Evolutionary conservation across 92 coral and sea anemone genomes (phyloP).

Genomic region (Paramuricea clavata): DNA sequence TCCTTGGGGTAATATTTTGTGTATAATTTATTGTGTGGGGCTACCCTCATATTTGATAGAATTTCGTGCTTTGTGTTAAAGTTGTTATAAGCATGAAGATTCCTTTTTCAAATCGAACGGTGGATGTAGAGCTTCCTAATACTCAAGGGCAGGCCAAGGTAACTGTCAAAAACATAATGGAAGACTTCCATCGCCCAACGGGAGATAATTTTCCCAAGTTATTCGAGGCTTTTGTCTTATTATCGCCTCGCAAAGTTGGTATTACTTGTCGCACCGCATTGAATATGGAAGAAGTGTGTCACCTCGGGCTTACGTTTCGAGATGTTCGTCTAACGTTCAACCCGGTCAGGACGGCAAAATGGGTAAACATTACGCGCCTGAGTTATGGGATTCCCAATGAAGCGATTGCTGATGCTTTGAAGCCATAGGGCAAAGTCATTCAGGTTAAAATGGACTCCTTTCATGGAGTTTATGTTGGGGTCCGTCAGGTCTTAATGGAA

Average conservation of each 20-base stretch:
- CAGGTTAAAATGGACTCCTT: too few relatives aligned
- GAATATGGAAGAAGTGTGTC: background rate
- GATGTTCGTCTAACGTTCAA: background rate
- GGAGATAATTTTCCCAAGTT: background rate
- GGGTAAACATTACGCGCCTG: background rate
- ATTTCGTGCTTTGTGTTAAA: too few relatives aligned
- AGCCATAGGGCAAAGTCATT: background rate
- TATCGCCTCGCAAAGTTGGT: background rate
- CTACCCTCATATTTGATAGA: too few relatives aligned
- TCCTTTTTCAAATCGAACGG: too few relatives aligned
- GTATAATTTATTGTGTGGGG: too few relatives aligned
- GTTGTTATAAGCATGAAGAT: too few relatives aligned
- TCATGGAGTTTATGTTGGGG: background rate
- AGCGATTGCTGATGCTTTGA: background rate
- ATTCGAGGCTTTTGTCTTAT: background rate
- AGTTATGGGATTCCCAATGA: slow-evolving; percentile 16
- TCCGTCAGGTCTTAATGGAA: background rate
- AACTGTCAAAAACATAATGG: too few relatives aligned
- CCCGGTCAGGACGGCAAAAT: background rate
- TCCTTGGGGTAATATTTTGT: too few relatives aligned
- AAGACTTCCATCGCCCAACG: too few relatives aligned
- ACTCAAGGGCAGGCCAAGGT: too few relatives aligned
- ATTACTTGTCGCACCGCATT: background rate
- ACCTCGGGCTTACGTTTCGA: background rate
- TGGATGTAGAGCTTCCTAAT: too few relatives aligned